Evolutionary conservation across 2,797 vertebrate genomes (phyloP), one percentile per base, ranked within the genome.

Genomic region (Trichosurus vulpecula): DNA sequence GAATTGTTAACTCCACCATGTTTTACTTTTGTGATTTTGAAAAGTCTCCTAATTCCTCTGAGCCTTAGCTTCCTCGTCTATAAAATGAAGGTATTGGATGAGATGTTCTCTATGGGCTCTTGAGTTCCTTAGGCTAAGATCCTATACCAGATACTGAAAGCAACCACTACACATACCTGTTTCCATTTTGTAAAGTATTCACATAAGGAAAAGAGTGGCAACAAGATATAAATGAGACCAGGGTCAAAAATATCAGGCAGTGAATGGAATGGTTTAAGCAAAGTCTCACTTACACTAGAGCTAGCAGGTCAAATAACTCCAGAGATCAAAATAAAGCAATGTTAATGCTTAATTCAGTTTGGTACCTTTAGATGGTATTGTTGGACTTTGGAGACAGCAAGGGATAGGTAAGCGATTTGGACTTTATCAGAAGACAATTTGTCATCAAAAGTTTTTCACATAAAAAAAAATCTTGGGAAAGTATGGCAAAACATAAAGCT

Each of bases 301-400:
- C 11, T n/a, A 54, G 0, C 19, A 91, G 19, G 2, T 54, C 16
- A 54, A 90, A 54, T 53, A 53, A 91, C 31, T 2, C 52, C 16
- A 91, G n/a, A 27, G 16, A 94, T 94, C 95, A 92, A 41, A 94
- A 95, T 52, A 94, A 96, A 95, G n/a, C 12, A 51, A 2, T 8
- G 1, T 11, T 95, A 61, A 96, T 95, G 95, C 66, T 92, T 81
- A 97, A 94, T 95, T 93, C 93, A 95, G 56, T 93, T 91, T 74
- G 51, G 92, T 94, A 93, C 8, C 35, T 92, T 19, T 5, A 22
- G 2, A 22, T 41, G 8, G 19, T 19, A 22, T 22, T 19, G 0
- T 41, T 81, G 66, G n/a, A 47, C 66, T 25, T 81, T 81, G 81
- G 0, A 52, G 74, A 96, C 54, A 93, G 51, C 52, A 95, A 91